A percentile compares a stretch with the other conserved stretches of the same genome.
These are phyloP conservation scores for Homalodisca vitripennis DNA, from an alignment of 1,140 invertebrate genomes.

Conservation along the genomic window DNA sequence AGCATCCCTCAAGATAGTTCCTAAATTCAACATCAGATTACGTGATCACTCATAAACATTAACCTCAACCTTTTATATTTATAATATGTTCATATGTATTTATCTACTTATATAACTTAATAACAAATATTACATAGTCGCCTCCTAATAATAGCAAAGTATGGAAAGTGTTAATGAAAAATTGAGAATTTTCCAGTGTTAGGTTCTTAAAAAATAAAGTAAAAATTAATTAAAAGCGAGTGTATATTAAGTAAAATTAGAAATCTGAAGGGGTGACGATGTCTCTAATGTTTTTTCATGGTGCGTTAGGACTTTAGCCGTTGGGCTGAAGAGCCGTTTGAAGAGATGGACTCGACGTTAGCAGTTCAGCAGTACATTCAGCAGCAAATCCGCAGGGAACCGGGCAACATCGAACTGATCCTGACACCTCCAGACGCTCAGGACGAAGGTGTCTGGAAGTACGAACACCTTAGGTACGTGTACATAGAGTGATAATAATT, in stretches of 20 bases:
- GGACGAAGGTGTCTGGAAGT: constrained; percentile 99
- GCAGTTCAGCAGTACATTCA: constrained; percentile 99
- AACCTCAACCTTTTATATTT: too few species aligned
- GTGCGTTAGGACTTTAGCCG: constrained; percentile 96
- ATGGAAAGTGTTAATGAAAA: too few species aligned
- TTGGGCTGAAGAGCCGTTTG: constrained; percentile 97
- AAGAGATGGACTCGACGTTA: constrained; percentile 99
- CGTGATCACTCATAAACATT: too few species aligned
- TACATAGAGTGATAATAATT: too few species aligned
- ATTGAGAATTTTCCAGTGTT: too few species aligned
- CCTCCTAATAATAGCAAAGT: too few species aligned
- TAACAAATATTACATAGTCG: too few species aligned
- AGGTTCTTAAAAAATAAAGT: neutral
- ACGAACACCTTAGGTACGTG: constrained; percentile 94
- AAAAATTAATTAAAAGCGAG: constrained; percentile 4
- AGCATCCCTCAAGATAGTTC: too few species aligned
- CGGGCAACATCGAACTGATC: constrained; percentile 91
- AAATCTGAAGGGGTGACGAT: constrained; percentile 5
- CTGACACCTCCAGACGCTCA: constrained; percentile 94
- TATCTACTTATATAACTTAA: too few species aligned
- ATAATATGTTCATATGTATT: too few species aligned
- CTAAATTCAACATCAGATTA: too few species aligned
- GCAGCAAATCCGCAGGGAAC: constrained; percentile 92
- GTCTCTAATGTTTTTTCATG: constrained; percentile 38
- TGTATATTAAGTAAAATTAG: constrained; percentile 5